phyloP scores from a whole-genome alignment of 2,888 invertebrate species.

The Hartigia nigra region DNA sequence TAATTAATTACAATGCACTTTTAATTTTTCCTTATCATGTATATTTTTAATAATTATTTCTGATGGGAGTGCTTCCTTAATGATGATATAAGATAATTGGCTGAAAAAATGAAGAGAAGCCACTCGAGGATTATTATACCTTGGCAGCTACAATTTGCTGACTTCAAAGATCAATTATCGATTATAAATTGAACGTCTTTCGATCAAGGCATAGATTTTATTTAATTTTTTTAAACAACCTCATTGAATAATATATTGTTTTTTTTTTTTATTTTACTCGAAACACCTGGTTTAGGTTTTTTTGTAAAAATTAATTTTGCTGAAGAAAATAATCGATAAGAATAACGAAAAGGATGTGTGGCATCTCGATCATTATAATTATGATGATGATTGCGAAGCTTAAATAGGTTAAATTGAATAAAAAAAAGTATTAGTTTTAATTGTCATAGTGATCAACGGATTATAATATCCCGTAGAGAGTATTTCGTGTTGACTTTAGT shows the following conservation, averaged over 20 bases:
- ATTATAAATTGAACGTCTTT: not conserved
- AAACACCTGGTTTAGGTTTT: accelerated
- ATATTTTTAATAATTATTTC: no score
- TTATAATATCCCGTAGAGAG: no score
- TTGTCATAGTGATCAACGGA: no score
- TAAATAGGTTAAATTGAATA: no score
- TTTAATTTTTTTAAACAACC: not conserved
- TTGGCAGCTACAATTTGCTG: not conserved
- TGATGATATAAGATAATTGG: not conserved
- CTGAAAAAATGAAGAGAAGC: not conserved
- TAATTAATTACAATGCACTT: no score
- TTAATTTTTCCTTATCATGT: no score
- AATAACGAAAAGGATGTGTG: no score
- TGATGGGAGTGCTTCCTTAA: not conserved
- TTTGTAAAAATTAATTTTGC: not conserved
- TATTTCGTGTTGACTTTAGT: no score
- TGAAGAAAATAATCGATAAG: not conserved
- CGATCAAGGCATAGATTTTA: not conserved
- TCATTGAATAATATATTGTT: not conserved
- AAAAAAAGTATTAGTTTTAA: no score
- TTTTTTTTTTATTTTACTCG: not conserved
- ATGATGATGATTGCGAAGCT: no score
- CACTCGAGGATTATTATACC: not conserved
- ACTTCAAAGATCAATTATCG: not conserved
- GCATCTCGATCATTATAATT: no score